Evolutionary conservation across 1,140 invertebrate species (phyloP).

Genomic region (Pseudomyrmex concolor): DNA sequence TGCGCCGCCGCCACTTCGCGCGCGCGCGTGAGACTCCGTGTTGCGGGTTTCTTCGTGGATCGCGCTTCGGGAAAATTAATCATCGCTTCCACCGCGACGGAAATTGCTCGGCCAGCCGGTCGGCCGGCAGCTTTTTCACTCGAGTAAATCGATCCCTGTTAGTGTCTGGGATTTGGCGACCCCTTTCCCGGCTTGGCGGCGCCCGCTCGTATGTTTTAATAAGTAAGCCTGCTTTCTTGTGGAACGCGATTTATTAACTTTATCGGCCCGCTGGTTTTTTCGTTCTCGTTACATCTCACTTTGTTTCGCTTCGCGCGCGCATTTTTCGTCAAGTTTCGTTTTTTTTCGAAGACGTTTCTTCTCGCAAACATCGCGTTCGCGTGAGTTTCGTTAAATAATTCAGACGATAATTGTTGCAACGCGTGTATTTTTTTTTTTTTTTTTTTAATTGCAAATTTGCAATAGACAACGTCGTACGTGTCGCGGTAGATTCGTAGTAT

Average conservation of each 20-base stretch:
- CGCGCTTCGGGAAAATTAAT: conserved; percentile 42
- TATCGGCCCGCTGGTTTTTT: background rate
- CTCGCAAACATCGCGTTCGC: too few species aligned
- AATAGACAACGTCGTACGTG: background rate
- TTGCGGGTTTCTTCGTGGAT: conserved; percentile 28
- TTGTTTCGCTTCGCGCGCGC: background rate
- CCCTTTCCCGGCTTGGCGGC: background rate
- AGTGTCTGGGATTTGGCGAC: conserved; percentile 7
- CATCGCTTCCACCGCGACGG: conserved; percentile 23
- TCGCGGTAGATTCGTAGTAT: conserved; percentile 14
- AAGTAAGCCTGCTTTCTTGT: conserved; percentile 38
- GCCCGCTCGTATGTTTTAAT: conserved; percentile 30
- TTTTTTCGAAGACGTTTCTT: background rate
- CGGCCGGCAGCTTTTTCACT: conserved; percentile 35
- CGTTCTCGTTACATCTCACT: background rate
- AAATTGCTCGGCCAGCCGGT: conserved; percentile 26
- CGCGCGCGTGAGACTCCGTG: background rate
- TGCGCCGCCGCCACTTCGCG: conserved; percentile 17
- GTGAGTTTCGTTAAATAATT: background rate
- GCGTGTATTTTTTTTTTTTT: background rate
- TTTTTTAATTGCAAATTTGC: background rate
- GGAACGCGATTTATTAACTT: conserved; percentile 26
- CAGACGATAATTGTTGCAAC: too few species aligned
- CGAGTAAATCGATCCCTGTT: conserved; percentile 31
- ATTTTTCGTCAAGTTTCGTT: background rate